A percentile compares a stretch with the other conserved stretches of the same genome.
Evolutionary conservation across 2,797 vertebrate species (phyloP).

Genomic region (Phataginus tricuspis): DNA sequence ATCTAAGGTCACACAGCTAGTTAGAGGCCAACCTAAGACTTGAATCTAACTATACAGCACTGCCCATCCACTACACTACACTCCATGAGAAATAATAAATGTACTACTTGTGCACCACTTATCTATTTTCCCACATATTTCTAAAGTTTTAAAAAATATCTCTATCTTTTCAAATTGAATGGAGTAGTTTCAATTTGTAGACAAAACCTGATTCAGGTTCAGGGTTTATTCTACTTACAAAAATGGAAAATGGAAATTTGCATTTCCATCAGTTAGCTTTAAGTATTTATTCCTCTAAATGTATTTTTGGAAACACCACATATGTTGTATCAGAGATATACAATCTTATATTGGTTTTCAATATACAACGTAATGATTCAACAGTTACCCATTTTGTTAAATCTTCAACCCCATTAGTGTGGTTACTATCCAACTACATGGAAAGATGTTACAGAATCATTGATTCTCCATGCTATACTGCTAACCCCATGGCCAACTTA

Average conservation of each 20-base stretch:
- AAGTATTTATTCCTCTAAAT: background rate
- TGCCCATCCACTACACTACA: background rate
- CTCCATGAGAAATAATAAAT: background rate
- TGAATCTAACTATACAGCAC: background rate
- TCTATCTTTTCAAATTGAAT: background rate
- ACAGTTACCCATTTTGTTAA: too few species aligned
- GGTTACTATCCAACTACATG: too few species aligned
- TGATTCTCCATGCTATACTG: too few species aligned
- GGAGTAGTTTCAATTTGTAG: background rate
- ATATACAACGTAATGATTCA: too few species aligned
- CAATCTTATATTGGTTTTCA: too few species aligned
- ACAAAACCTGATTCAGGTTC: background rate
- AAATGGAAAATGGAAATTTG: constrained; percentile 7
- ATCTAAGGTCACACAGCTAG: background rate
- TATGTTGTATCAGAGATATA: background rate
- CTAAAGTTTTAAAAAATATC: background rate
- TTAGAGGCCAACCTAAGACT: background rate
- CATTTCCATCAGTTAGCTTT: background rate
- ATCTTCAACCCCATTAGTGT: too few species aligned
- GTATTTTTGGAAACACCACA: background rate
- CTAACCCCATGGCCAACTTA: too few species aligned
- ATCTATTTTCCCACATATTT: background rate
- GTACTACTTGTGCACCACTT: background rate
- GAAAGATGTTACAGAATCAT: too few species aligned
- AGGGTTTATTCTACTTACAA: background rate